Percentiles rank a stretch among this genome's conserved stretches.
phyloP scores from a whole-genome alignment of 2,797 vertebrate species.

The Chelonia mydas region DNA sequence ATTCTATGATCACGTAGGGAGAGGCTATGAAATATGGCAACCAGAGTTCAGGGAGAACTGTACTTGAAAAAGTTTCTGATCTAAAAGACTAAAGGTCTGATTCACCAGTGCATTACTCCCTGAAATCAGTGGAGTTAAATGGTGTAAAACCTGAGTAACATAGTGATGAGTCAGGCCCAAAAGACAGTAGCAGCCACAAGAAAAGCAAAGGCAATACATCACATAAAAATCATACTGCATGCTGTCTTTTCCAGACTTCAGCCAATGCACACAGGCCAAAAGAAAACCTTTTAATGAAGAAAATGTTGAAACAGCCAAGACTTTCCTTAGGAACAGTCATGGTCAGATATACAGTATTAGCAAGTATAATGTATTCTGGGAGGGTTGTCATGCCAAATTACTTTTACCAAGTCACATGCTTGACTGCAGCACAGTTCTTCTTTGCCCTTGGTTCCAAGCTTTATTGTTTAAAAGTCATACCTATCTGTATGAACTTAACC shows the following conservation, averaged over 20 bases:
- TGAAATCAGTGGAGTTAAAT: not conserved
- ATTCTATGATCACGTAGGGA: too few relatives aligned
- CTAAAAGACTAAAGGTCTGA: not conserved
- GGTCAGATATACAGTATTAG: not conserved
- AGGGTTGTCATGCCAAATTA: not conserved
- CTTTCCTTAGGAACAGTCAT: slow-evolving; percentile 15
- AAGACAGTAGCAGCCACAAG: not conserved
- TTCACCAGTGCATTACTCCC: not conserved
- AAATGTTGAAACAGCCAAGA: not conserved
- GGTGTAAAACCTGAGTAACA: not conserved
- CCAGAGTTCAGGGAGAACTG: not conserved
- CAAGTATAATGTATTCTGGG: not conserved
- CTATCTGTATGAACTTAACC: not conserved
- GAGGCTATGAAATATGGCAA: not conserved
- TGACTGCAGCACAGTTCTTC: slow-evolving; percentile 5
- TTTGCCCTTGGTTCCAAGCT: slow-evolving; percentile 17
- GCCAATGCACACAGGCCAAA: not conserved
- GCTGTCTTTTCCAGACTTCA: not conserved
- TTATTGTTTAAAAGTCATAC: slow-evolving; percentile 13
- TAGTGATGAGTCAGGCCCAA: not conserved
- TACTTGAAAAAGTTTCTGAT: not conserved
- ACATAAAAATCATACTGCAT: not conserved
- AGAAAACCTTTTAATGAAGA: not conserved
- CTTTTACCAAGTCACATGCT: slow-evolving; percentile 23
- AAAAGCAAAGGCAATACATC: not conserved